These are phyloP conservation scores for Hyles euphorbiae DNA, from an alignment of 1,140 invertebrate genomes.

Conservation along the genomic window DNA sequence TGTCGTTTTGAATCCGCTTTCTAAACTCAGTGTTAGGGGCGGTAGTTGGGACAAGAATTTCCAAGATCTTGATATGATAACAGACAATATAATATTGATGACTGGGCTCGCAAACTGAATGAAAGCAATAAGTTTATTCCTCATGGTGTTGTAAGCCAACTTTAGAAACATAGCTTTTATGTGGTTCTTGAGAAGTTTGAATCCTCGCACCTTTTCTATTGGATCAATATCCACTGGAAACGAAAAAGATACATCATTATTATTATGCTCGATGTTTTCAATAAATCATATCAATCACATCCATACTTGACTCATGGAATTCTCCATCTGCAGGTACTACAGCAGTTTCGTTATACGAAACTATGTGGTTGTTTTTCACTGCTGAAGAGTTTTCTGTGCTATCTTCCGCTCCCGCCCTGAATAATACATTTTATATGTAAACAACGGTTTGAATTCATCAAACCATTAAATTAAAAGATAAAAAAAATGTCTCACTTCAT, in stretches of 20 bases:
- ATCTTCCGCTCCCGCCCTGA: slow-evolving; percentile 70
- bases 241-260: slow-evolving; percentile 6
- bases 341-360: slow-evolving; percentile 28
- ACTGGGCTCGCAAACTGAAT: slow-evolving; percentile 78
- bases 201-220: slow-evolving; percentile 61
- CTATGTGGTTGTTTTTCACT: slow-evolving; percentile 30
- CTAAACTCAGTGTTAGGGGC: slow-evolving; percentile 54
- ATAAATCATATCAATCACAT: no score
- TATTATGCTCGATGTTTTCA: no score
- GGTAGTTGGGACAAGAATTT: slow-evolving; percentile 66
- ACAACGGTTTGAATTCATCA: no score
- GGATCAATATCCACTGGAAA: slow-evolving; percentile 45
- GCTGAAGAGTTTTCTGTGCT: slow-evolving; percentile 19
- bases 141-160: slow-evolving; percentile 73
- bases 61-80: slow-evolving; percentile 73
- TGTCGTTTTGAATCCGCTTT: slow-evolving; percentile 51
- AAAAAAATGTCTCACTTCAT: slow-evolving; percentile 79
- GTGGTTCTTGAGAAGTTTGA: slow-evolving; percentile 74
- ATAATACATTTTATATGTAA: slow-evolving; percentile 18
- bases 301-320: no score
- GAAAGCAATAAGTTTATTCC: slow-evolving; percentile 75
- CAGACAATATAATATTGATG: slow-evolving; percentile 77
- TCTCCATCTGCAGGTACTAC: slow-evolving; percentile 31
- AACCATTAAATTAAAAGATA: no score
- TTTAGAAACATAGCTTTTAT: slow-evolving; percentile 80